These are phyloP conservation scores for Lasioglossum calceatum DNA, from an alignment of 2,888 invertebrate genomes.

Conservation along the genomic window DNA sequence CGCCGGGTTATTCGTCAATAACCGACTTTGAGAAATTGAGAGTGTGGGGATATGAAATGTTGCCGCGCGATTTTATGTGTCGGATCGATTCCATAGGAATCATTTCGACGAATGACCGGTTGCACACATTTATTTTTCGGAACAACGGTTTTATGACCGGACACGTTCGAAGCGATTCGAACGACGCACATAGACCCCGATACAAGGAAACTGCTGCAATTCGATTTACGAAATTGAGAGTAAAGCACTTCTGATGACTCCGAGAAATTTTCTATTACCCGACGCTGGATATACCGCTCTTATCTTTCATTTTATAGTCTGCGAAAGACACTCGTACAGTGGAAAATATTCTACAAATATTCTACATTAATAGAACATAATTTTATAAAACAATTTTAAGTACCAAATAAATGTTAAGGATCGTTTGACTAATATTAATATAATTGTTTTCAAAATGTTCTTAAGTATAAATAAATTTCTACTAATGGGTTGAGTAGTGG, in stretches of 20 bases:
- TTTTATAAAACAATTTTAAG: not conserved
- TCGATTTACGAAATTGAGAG: not conserved
- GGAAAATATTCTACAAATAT: not conserved
- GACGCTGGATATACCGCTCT: not conserved
- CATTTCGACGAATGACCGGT: not conserved
- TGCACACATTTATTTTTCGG: not conserved
- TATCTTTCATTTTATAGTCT: not conserved
- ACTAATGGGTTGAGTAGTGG: not conserved
- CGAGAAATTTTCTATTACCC: not conserved
- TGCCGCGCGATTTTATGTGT: conserved; percentile 4
- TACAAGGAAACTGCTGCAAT: not conserved
- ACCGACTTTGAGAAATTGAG: conserved; percentile 12
- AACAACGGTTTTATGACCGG: not conserved
- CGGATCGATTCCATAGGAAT: not conserved
- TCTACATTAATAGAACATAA: not conserved
- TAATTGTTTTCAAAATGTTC: too few species aligned
- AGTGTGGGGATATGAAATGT: conserved; percentile 16
- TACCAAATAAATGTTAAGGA: not conserved
- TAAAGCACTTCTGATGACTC: not conserved
- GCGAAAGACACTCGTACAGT: not conserved
- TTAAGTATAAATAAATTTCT: not conserved
- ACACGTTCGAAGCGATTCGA: not conserved
- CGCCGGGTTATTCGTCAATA: conserved; percentile 26
- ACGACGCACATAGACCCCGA: not conserved
- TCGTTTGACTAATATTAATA: not conserved